Percentiles rank a stretch among this genome's conserved stretches.
phyloP scores from a whole-genome alignment of 2,888 invertebrate genomes.

The Abrostola tripartita region DNA sequence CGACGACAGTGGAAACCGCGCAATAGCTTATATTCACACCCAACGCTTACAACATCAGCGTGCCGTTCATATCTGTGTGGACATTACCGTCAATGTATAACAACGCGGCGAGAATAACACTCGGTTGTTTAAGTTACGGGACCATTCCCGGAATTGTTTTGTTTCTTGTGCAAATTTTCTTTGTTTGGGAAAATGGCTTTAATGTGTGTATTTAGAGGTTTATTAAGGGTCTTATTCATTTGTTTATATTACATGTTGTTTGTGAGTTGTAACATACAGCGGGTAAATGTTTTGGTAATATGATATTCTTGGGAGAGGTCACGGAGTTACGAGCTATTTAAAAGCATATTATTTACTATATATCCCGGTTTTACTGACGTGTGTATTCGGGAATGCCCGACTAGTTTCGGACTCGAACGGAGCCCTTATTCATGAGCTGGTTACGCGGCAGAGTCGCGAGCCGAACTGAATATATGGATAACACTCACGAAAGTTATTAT shows the following conservation, averaged over 20 bases:
- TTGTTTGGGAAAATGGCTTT: constrained; percentile 50
- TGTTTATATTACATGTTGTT: constrained; percentile 40
- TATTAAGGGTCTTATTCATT: constrained; percentile 40
- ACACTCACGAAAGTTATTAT: too few species aligned
- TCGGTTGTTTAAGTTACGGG: constrained; percentile 35
- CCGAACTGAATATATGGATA: too few species aligned
- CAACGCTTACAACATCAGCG: constrained; percentile 50
- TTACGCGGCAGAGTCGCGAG: too few species aligned
- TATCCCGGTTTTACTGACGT: too few species aligned
- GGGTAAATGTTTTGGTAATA: too few species aligned
- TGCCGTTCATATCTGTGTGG: constrained; percentile 22
- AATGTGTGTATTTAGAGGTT: constrained; percentile 50
- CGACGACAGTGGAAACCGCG: constrained; percentile 26
- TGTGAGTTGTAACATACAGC: constrained; percentile 3
- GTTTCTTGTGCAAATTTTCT: constrained; percentile 56
- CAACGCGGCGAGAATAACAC: constrained; percentile 30
- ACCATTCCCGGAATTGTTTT: constrained; percentile 49
- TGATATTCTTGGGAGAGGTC: too few species aligned
- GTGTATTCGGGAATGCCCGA: too few species aligned
- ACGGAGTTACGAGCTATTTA: too few species aligned
- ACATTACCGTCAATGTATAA: constrained; percentile 45
- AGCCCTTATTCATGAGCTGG: too few species aligned
- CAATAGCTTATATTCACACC: constrained; percentile 52
- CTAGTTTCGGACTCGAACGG: too few species aligned
- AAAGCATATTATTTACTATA: too few species aligned